Base-by-base conservation (phyloP, 2,888 invertebrate genomes). In the Ornithoptera alexandrae region DNA sequence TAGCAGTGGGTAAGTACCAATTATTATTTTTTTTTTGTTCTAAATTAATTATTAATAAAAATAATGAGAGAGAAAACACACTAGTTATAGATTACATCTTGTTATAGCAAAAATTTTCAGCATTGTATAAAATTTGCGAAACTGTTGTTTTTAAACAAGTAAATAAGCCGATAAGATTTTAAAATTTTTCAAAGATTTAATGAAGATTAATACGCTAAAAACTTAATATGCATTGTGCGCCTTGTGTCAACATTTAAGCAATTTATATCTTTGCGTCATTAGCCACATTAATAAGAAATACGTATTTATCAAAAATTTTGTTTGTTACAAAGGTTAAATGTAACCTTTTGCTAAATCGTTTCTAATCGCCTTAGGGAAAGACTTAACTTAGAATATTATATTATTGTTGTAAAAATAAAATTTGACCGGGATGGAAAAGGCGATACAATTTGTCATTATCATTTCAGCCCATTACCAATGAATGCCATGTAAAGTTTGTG, bases 1-100 rank as follows among this genome's bases (percentile, higher is more conserved):
- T 58, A n/a, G 22, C 22, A 22, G 22, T 22, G 22, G 69, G 69
- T 69, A 62, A 69, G 69, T 62, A 57, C 57, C n/a, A 7, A n/a
- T 18, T 50, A 18, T n/a, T 4, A n/a, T 53, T 53, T 7, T 53
- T 53, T 53, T 18, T 18, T 53, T 53, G 18, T 53, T 53, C 6
- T 53, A 53, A n/a, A 53, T 46, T 46, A 46, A 15, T 46, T 46
- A 46, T 39, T 39, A 7, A 46, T 15, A 12, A 46, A 15, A 4
- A 46, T 46, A 2, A 12, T 46, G 18, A 53, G 0, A 6, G 8
- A 53, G n/a, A 53, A 53, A 53, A 53, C 53, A 53, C 18, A 18
- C n/a, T n/a, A n/a, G n/a, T n/a, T 53, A 53, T 3, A 53, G 6
- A 53, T n/a, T 6, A n/a, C 15, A n/a, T 53, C 15, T n/a, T 7